phyloP scores from a whole-genome alignment of 2,797 vertebrate genomes.

The Sternotherus odoratus region DNA sequence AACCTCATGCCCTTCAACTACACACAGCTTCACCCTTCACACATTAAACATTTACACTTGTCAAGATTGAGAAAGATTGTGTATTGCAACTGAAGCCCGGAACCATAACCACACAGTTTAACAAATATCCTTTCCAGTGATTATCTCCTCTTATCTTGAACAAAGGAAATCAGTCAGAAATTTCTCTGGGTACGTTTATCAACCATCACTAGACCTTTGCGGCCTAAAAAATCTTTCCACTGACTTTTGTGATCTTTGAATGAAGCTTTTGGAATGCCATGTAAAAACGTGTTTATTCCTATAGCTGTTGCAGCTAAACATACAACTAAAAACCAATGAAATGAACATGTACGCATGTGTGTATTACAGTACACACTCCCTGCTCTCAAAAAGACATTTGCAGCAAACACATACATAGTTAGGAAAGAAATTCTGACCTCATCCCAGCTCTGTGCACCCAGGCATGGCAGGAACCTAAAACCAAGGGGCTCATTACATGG shows the following conservation, averaged over 20 bases:
- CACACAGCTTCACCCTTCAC: neutral
- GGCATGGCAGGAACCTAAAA: neutral
- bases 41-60: neutral
- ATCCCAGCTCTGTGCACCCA: neutral
- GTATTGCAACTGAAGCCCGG: neutral
- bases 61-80: neutral
- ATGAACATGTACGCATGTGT: fast-evolving
- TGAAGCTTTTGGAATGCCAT: neutral
- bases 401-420: neutral
- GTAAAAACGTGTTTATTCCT: neutral
- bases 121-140: neutral
- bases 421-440: neutral
- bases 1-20: neutral
- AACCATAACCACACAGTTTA: neutral
- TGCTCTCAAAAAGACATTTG: neutral
- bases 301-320: neutral
- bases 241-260: neutral
- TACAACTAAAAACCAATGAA: neutral
- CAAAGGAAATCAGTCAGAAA: neutral
- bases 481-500: neutral
- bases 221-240: neutral
- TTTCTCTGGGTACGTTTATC: neutral
- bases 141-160: neutral
- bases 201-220: neutral
- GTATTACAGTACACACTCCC: neutral